Conservation (phyloP, 2,888 invertebrate species). For the Scelioninae gen. 1 region DNA sequence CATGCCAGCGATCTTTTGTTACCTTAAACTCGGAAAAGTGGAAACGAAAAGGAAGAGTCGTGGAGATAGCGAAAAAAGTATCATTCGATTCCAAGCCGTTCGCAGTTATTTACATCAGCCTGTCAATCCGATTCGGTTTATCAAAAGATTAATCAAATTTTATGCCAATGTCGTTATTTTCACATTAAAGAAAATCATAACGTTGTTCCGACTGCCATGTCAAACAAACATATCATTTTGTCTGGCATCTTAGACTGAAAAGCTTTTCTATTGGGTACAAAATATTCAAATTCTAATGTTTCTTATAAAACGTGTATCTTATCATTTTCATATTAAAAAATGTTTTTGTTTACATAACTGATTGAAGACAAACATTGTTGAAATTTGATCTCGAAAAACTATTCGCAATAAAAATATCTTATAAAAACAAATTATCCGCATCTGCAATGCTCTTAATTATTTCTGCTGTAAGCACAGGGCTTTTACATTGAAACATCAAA, state of each 20-base stretch:
- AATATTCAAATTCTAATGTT: no score
- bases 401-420: no score
- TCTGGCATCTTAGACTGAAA: no score
- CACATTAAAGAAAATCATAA: background rate
- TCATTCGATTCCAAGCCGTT: conserved; percentile 49
- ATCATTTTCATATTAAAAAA: no score
- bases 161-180: conserved; percentile 9
- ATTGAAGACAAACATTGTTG: no score
- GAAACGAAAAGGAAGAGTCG: conserved; percentile 63
- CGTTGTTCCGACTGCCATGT: background rate
- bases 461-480: background rate
- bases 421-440: background rate
- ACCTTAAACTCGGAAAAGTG: conserved; percentile 61
- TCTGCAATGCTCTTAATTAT: conserved; percentile 17
- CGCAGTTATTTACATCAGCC: conserved; percentile 48
- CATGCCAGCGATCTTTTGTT: conserved; percentile 62
- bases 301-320: no score
- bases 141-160: conserved; percentile 43
- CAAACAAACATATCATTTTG: no score
- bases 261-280: no score
- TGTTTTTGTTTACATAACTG: no score
- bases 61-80: conserved; percentile 44
- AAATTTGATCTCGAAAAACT: no score
- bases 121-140: conserved; percentile 42
- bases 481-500: conserved; percentile 15